A percentile compares a stretch with the other conserved stretches of the same genome.
Conservation (phyloP, 2,797 vertebrate genomes). For the Myotis pilosus region DNA sequence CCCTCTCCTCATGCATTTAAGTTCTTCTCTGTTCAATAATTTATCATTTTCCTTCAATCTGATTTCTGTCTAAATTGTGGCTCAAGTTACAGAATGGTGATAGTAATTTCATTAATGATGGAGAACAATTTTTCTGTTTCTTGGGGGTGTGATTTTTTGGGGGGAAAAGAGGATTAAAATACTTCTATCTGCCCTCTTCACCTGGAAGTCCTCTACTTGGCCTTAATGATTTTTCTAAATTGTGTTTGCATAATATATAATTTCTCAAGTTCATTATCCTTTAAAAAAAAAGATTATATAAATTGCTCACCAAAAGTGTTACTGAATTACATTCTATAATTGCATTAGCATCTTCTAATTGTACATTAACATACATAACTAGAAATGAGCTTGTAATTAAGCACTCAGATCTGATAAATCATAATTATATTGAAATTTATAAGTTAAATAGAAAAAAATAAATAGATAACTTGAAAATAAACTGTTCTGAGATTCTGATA, state of each 20-base stretch:
- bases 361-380: neutral
- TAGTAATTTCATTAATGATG: neutral
- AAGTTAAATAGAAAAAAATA: neutral
- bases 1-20: neutral
- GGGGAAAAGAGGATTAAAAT: neutral
- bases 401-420: slow-evolving; percentile 6
- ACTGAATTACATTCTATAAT: slow-evolving; percentile 15
- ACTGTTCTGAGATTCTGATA: neutral
- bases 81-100: neutral
- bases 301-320: slow-evolving; percentile 24
- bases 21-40: neutral
- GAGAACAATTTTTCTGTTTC: neutral
- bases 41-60: neutral
- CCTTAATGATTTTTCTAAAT: neutral
- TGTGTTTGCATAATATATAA: neutral
- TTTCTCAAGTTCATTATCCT: slow-evolving; percentile 20
- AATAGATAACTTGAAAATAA: slow-evolving; percentile 42
- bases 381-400: slow-evolving; percentile 56
- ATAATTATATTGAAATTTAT: slow-evolving; percentile 10
- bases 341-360: slow-evolving; percentile 37
- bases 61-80: neutral
- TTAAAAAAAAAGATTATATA: slow-evolving; percentile 43
- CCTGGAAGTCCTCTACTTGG: neutral
- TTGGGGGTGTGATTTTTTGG: neutral
- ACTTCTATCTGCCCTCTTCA: neutral